Base-by-base conservation (phyloP, 2,888 invertebrate species). In the Melinopterus prodromus region DNA sequence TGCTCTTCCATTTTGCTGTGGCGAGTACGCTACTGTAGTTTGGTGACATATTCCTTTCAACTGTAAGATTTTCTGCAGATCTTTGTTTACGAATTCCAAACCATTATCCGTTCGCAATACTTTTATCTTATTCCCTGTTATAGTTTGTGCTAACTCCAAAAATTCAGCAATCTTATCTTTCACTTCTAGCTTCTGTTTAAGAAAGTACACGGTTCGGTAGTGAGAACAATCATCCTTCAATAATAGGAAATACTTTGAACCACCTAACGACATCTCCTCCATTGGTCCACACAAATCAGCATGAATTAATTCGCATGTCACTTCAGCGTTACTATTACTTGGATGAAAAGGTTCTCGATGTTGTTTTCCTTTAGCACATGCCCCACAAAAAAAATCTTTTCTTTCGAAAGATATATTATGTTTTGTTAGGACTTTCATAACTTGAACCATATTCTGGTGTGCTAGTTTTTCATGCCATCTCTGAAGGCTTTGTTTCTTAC, bases 1-100 rank as follows among this genome's bases (percentile, higher is more conserved):
- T 0, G 86, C 85, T 77, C 83, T 81, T 4, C 87, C 87, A 82
- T 89, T 89, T 82, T 88, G 87, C 82, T 88, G 85, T 5, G 88
- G 87, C 9, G 87, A 86, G 80, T 87, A 87, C 3, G 84, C 80
- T 0, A 85, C 85, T 7, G 84, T 84, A 80, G 76, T 84, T 82
- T 87, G 85, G 76, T 87, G 86, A 36, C 53, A 78, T 6, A 87
- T 86, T 6, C 86, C 87, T 36, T 76, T 37, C 71, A 76, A 80
- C 9, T 75, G 12, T 37, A 84, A 84, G 26, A 85, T 16, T 16
- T 84, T 78, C 76, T 79, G 69, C 0, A 86, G 69, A 16, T 84
- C 81, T 71, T 81, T 80, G 78, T 86, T 86, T 6, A 82, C 16
- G 81, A 85, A 87, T 79, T 86, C 86, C n/a, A 76, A 37, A 12